A percentile compares a stretch with the other conserved stretches of the same genome.
These are phyloP conservation scores for Phenganax subtilis DNA, from an alignment of 92 coral and sea anemone genomes.

Conservation along the genomic window DNA sequence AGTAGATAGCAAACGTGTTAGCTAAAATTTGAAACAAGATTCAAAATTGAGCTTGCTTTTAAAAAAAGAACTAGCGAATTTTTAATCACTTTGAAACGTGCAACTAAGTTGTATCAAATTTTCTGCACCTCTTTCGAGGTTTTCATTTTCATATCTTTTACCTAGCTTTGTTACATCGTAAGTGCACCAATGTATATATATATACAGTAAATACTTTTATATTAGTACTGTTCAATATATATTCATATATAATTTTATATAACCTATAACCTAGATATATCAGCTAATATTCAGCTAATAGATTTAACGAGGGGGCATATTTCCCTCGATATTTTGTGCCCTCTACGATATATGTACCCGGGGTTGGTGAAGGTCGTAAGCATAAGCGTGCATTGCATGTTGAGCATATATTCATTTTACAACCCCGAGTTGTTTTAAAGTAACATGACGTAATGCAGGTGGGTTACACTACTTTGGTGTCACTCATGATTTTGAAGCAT, in stretches of 20 bases:
- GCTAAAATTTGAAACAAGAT: background rate
- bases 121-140: background rate
- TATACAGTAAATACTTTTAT: conserved; percentile 6
- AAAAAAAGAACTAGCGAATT: no score
- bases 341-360: conserved; percentile 14
- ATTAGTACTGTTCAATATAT: conserved; percentile 14
- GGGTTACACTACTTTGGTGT: background rate
- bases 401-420: conserved; percentile 31
- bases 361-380: conserved; percentile 42
- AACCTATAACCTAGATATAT: conserved; percentile 24
- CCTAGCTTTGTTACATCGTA: conserved; percentile 4
- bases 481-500: no score
- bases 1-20: background rate
- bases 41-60: background rate
- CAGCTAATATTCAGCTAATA: background rate
- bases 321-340: conserved; percentile 30
- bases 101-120: background rate
- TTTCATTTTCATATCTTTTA: background rate
- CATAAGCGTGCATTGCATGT: conserved; percentile 35
- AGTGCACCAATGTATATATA: background rate
- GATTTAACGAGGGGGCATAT: conserved; percentile 20
- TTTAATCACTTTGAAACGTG: no score
- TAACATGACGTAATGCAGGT: background rate
- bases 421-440: conserved; percentile 31
- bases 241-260: conserved; percentile 37